A percentile compares a stretch with the other conserved stretches of the same genome.
These are phyloP conservation scores for Euura lappo DNA, from an alignment of 1,140 invertebrate species.

Conservation along the genomic window DNA sequence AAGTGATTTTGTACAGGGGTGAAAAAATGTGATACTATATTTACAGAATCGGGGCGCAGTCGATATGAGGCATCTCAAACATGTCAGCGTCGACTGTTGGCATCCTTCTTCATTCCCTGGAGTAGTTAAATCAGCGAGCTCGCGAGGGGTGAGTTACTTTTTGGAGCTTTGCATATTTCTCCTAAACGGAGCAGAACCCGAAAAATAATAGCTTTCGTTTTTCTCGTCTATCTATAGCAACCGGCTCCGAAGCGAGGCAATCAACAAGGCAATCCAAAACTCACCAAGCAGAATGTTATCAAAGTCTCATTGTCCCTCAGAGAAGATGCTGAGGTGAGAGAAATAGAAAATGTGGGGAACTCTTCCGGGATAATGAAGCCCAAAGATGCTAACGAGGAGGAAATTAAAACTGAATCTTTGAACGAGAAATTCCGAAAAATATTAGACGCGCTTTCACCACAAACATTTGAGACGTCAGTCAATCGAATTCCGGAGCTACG, in stretches of 20 bases:
- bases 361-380: constrained; percentile 63
- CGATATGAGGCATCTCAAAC: constrained; percentile 40
- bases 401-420: constrained; percentile 73
- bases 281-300: constrained; percentile 61
- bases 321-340: constrained; percentile 84
- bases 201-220: constrained; percentile 35
- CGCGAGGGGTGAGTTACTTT: constrained; percentile 37
- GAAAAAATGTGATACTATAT: no score
- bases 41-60: constrained; percentile 14
- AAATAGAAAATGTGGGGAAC: constrained; percentile 86
- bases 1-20: no score
- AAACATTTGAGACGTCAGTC: constrained; percentile 86
- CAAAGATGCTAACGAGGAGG: constrained; percentile 61
- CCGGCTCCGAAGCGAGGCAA: constrained; percentile 61
- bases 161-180: background rate
- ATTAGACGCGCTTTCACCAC: constrained; percentile 93
- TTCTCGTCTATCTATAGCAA: constrained; percentile 34
- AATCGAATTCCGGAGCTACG: constrained; percentile 77
- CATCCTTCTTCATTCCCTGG: constrained; percentile 43
- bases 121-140: constrained; percentile 31
- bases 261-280: constrained; percentile 59
- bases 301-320: constrained; percentile 74
- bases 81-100: constrained; percentile 23
- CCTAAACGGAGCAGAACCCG: background rate
- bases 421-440: constrained; percentile 87